Percentiles rank a stretch among this genome's conserved stretches.
phyloP scores from a whole-genome alignment of 2,113 vertebrate genomes.

The Syrmaticus mikado region DNA sequence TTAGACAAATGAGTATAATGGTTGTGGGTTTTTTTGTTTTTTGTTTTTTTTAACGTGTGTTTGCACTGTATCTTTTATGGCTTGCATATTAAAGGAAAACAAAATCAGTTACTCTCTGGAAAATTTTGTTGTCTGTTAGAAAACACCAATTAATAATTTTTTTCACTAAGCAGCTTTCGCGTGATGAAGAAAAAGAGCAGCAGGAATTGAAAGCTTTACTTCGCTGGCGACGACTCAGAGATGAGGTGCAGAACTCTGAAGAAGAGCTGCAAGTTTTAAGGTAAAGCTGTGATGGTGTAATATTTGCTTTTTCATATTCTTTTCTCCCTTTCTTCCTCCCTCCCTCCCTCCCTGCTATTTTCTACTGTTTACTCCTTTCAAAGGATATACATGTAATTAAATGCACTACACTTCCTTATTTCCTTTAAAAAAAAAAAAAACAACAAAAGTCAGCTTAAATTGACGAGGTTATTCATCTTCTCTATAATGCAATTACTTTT shows the following conservation, averaged over 20 bases:
- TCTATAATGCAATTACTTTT: conserved; percentile 5
- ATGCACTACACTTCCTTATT: conserved; percentile 34
- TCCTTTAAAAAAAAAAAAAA: conserved; percentile 36
- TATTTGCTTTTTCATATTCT: background rate
- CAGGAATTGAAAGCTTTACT: conserved; percentile 88
- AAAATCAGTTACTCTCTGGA: background rate
- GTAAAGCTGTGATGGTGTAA: conserved; percentile 68
- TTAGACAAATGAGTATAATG: background rate
- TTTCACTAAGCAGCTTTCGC: conserved; percentile 77
- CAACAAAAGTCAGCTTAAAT: background rate
- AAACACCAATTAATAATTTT: background rate
- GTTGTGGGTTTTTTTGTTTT: background rate
- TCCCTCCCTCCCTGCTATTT: background rate
- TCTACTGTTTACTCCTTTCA: background rate
- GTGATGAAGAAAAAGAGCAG: conserved; percentile 77
- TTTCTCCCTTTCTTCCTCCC: background rate
- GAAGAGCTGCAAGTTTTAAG: conserved; percentile 92
- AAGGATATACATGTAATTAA: background rate
- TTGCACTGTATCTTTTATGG: background rate
- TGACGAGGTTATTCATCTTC: background rate
- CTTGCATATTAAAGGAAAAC: background rate
- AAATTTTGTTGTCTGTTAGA: background rate
- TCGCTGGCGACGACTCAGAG: conserved; percentile 87
- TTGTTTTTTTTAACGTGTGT: background rate
- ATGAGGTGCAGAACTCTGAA: conserved; percentile 90